Evolutionary conservation across 2,888 invertebrate species (phyloP).

Genomic region (Amphipoea lucens): DNA sequence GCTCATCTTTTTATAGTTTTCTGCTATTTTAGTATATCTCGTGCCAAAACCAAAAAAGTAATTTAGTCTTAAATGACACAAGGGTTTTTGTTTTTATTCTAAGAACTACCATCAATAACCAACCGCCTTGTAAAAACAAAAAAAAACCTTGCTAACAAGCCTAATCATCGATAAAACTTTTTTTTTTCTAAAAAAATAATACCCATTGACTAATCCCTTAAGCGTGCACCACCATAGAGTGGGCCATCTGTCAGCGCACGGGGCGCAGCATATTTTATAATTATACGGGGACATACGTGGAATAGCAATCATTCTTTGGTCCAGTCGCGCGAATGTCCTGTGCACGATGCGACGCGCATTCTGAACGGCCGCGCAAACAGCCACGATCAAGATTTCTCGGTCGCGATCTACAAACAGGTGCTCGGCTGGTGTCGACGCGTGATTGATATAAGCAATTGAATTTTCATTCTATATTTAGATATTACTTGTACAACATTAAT

Average conservation of each 20-base stretch:
- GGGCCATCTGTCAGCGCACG: slow-evolving; percentile 83
- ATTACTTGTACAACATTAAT: slow-evolving; percentile 67
- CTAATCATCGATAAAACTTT: neutral
- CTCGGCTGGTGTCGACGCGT: slow-evolving; percentile 69
- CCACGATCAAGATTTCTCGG: slow-evolving; percentile 83
- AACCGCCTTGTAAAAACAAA: neutral
- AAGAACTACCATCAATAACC: neutral
- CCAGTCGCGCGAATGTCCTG: slow-evolving; percentile 82
- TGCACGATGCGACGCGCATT: slow-evolving; percentile 81
- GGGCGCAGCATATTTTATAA: slow-evolving; percentile 85
- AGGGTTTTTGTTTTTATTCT: neutral
- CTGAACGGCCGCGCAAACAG: slow-evolving; percentile 74
- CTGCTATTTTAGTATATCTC: neutral
- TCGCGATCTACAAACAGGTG: slow-evolving; percentile 88
- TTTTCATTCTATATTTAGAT: slow-evolving; percentile 69
- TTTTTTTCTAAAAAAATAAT: neutral
- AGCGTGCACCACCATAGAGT: slow-evolving; percentile 67
- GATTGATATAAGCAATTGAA: slow-evolving; percentile 71
- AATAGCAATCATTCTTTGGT: slow-evolving; percentile 80
- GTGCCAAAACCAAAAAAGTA: neutral
- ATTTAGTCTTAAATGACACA: neutral
- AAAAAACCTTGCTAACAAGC: neutral
- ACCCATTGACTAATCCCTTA: slow-evolving; percentile 49
- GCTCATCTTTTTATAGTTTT: neutral
- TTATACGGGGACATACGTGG: slow-evolving; percentile 82